Conservation (phyloP, 2,888 invertebrate species). For the Calameuta pallipes region DNA sequence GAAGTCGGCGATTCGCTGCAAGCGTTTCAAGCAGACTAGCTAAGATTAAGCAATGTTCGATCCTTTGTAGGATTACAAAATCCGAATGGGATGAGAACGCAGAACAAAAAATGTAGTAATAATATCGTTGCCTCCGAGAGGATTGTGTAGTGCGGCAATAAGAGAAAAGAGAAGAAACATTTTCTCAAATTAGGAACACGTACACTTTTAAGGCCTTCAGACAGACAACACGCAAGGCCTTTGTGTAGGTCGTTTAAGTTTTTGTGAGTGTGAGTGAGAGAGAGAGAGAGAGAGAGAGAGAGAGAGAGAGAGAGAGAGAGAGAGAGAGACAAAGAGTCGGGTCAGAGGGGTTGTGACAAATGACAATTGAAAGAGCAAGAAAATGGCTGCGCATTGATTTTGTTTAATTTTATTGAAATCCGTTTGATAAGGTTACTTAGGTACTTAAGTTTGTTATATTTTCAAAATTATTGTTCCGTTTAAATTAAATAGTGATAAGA, state of each 20-base stretch:
- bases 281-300: too few species aligned
- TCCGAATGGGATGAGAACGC: slow-evolving; percentile 30
- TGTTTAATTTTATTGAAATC: neutral
- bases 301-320: too few species aligned
- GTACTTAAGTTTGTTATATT: neutral
- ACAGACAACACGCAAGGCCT: neutral
- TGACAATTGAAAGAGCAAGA: neutral
- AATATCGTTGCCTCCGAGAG: slow-evolving; percentile 43
- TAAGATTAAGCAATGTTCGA: slow-evolving; percentile 29
- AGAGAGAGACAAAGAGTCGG: neutral
- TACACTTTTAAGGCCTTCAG: neutral
- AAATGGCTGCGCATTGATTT: neutral
- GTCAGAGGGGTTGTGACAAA: neutral
- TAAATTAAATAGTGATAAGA: too few species aligned
- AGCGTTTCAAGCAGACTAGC: slow-evolving; percentile 6
- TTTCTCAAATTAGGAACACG: neutral
- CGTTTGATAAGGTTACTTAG: neutral
- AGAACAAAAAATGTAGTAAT: slow-evolving; percentile 18
- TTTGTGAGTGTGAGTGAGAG: neutral
- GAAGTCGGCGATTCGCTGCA: slow-evolving; percentile 15
- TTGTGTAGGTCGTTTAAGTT: neutral
- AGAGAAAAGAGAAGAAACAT: slow-evolving; percentile 15
- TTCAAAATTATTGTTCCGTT: neutral
- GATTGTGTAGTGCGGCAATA: slow-evolving; percentile 47
- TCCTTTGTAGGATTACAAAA: slow-evolving; percentile 39